A percentile compares a stretch with the other conserved stretches of the same genome.
These are phyloP conservation scores for Heliconius aoede DNA, from an alignment of 2,888 invertebrate species.

Conservation along the genomic window DNA sequence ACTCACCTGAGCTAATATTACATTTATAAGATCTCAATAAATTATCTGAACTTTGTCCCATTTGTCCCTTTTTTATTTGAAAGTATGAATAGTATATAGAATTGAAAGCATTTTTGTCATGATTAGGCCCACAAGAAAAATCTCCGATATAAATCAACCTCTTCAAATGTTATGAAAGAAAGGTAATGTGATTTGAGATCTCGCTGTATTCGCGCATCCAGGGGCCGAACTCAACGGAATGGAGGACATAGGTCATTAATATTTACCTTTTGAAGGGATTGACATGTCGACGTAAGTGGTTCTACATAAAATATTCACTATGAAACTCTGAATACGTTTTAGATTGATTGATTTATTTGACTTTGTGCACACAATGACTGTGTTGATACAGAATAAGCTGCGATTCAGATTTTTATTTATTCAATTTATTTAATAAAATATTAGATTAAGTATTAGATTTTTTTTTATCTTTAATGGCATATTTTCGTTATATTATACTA, in stretches of 20 bases:
- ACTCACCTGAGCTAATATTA: constrained; percentile 15
- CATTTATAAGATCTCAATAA: constrained; percentile 22
- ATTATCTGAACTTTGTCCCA: constrained; percentile 25
- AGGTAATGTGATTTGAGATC: constrained; percentile 37
- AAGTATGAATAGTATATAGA: constrained; percentile 30
- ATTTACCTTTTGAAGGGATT: constrained; percentile 36
- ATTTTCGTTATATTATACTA: no score
- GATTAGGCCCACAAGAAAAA: constrained; percentile 36
- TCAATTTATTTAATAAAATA: not conserved
- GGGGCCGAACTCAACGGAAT: constrained; percentile 29
- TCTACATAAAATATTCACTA: constrained; percentile 34
- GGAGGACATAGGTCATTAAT: constrained; percentile 40
- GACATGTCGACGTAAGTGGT: constrained; percentile 30
- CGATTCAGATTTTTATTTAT: not conserved
- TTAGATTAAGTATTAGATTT: no score
- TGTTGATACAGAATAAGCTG: not conserved
- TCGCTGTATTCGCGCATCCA: constrained; percentile 32
- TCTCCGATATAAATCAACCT: constrained; percentile 35
- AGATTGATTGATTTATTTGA: constrained; percentile 16
- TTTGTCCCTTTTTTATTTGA: constrained; percentile 22
- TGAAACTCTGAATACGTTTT: constrained; percentile 12
- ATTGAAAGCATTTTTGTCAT: constrained; percentile 35
- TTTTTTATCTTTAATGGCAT: no score
- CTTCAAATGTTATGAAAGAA: constrained; percentile 36
- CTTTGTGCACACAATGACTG: constrained; percentile 1